phyloP scores from a whole-genome alignment of 2,113 vertebrate species.

The Eubucco bourcierii region DNA sequence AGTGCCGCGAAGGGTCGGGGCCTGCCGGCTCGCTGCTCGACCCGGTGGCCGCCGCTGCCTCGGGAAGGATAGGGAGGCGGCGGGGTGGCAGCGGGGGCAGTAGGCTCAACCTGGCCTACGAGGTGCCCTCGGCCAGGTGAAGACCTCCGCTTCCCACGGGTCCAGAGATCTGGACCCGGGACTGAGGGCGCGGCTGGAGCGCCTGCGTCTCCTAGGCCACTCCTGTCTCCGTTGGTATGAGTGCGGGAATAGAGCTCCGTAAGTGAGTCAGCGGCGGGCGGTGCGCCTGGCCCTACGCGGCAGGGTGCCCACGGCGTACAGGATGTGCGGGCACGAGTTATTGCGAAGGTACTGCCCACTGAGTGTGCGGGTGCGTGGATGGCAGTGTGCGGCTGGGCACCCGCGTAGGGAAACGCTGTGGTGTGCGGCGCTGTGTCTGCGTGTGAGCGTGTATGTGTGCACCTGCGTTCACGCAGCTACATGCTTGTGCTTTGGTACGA shows the following conservation, averaged over 20 bases:
- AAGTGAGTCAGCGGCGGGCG: rapidly evolving
- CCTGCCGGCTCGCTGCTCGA: not conserved
- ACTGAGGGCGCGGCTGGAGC: not conserved
- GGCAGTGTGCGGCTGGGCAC: no score
- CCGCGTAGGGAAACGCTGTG: rapidly evolving
- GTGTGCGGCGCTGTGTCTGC: rapidly evolving
- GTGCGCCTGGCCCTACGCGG: not conserved
- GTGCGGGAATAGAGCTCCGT: not conserved
- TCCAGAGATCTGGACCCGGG: no score
- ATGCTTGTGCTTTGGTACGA: rapidly evolving
- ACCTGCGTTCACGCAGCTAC: rapidly evolving
- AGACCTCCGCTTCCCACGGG: no score
- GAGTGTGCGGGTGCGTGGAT: not conserved
- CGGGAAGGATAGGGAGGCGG: not conserved
- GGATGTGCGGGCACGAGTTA: not conserved
- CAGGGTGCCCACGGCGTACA: not conserved
- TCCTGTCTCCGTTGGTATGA: rapidly evolving
- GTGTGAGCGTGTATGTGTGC: no score
- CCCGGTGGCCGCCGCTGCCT: not conserved
- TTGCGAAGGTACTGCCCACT: not conserved
- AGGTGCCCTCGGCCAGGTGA: no score
- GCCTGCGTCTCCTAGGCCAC: no score
- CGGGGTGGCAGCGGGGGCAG: not conserved
- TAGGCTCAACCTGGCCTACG: no score
- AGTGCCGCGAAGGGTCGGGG: not conserved